Base-by-base conservation (phyloP, 2,113 vertebrate species). In the Scartelaos histophorus region DNA sequence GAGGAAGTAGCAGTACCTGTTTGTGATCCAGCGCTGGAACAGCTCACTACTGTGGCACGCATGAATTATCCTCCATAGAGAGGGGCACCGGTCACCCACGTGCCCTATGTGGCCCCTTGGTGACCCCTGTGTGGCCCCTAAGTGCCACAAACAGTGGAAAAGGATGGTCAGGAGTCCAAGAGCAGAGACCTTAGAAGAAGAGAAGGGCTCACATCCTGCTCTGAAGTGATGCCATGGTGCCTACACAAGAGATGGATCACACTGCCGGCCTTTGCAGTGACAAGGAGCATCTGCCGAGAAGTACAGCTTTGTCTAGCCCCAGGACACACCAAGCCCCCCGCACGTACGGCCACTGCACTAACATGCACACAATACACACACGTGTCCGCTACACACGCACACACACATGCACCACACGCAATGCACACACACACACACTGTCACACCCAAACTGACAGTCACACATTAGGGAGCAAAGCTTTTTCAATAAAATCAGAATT, bases 231-330 rank as follows among this genome's bases (percentile, higher is more conserved):
- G 92, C 92, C 90, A 92, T 87, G 90, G 92, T 90, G 91, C 91
- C 92, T 92, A 91, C 91, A 89, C 75, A 81, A 90, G 92, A 93
- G 93, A 94, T 93, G 92, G 91, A 93, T 93, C 92, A 90, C 91
- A 91, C 89, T 80, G 86, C 75, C 86, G 46, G 91, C 88, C 92
- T 90, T 79, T 82, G 90, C 87, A 46, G 81, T 84, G 90, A 89
- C 89, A 88, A 85, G 86, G 79, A 84, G 89, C 85, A 78, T 76
- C 86, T 83, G 85, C 83, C 86, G 79, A 79, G 82, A 76, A 87
- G 85, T 70, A 25, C 43, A 60, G 88, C 82, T 91, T 92, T 91
- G 88, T 90, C 82, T 89, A 64, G 84, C 83, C 78, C 67, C 78
- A 74, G 83, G 76, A 88, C 82, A 88, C 72, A 61, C 70, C 72